These are phyloP conservation scores for Poeciliopsis prolifica DNA, from an alignment of 2,113 vertebrate species.

Conservation along the genomic window DNA sequence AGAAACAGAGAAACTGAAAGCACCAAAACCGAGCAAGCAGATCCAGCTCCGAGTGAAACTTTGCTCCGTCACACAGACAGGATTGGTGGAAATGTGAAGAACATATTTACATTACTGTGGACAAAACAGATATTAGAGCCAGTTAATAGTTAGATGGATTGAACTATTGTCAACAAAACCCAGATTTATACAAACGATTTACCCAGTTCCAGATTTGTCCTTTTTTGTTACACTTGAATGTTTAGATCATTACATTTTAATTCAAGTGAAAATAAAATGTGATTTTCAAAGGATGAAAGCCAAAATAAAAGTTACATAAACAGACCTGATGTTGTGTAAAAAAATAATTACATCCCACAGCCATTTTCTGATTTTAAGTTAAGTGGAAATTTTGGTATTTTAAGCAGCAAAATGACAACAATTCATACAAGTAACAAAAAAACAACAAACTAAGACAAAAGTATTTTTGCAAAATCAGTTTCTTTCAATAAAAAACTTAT, in stretches of 20 bases:
- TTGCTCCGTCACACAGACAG: background rate
- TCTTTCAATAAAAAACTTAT: no score
- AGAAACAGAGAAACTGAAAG: background rate
- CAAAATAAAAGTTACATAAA: background rate
- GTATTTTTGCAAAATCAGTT: no score
- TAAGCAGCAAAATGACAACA: no score
- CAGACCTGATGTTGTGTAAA: background rate
- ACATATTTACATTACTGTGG: no score
- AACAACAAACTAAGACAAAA: no score
- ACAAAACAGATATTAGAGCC: no score
- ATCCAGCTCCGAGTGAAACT: conserved; percentile 1
- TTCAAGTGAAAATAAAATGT: background rate
- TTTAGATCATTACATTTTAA: background rate
- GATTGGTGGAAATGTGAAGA: background rate
- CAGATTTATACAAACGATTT: no score
- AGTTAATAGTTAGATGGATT: background rate
- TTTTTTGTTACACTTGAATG: background rate
- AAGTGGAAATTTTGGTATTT: no score
- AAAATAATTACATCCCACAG: background rate
- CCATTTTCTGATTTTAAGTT: no score
- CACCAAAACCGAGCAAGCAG: conserved; percentile 9
- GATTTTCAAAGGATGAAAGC: background rate
- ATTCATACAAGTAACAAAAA: no score
- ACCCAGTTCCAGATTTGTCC: no score
- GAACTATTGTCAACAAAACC: background rate